Evolutionary conservation across 2,888 invertebrate species (phyloP), one percentile per base, ranked within the genome.

Genomic region (Pherbina coryleti): DNA sequence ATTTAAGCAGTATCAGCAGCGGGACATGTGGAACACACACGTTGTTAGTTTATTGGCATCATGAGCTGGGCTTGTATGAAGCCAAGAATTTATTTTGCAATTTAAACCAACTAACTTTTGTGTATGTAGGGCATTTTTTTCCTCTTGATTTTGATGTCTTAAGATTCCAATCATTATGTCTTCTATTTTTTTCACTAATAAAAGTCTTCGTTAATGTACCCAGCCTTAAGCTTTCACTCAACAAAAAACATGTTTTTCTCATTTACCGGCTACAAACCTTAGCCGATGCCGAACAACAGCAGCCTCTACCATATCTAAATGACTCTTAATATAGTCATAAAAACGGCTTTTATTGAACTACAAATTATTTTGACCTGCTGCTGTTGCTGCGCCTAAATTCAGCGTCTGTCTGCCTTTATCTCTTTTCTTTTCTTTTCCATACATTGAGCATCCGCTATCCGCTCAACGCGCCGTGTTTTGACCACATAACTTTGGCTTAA

Each of bases 281-380:
- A 37, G 8, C 14, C 11, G 44, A 44, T 3, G 11, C 11, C 14
- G 7, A 37, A 37, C 37, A 37, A 37, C 44, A 44, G 44, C 72
- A 37, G 57, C 77, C 76, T 75, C 79, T 77, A 75, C 79, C 75
- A 66, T 79, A 79, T 77, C 78, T 78, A 79, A 84, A 84, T 81
- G 84, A 81, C 85, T 81, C 85, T 87, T 86, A 88, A 87, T 87
- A 87, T 84, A 87, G 87, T 85, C 87, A 87, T 87, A 88, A 87
- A 87, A 82, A 81, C 82, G 85, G 82, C 84, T 83, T 86, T 87
- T 87, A 87, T 85, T 86, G 88, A 85, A 84, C 85, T 83, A 88
- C 87, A 88, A 87, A 87, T 87, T 87, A 87, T 84, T 84, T 82
- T 75, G 75, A 79, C 78, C 81, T 81, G 79, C 83, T 57, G 83